Base-by-base conservation (phyloP, 2,888 invertebrate genomes). In the Orthosia incerta region DNA sequence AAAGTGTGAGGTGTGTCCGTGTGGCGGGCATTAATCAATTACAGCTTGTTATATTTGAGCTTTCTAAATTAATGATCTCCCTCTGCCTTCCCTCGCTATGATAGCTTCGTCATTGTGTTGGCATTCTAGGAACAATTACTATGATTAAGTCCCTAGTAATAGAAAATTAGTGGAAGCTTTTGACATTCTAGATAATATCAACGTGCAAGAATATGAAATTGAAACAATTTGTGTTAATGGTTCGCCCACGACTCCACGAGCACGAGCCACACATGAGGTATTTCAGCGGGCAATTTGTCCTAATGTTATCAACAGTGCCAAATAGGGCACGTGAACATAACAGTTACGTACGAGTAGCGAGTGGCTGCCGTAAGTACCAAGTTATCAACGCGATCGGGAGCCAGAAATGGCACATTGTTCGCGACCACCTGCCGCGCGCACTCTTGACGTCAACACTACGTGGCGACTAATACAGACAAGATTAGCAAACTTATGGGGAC, bases 351-450 rank as follows among this genome's bases (percentile, higher is more conserved):
- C 31, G 39, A 67, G 59, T 53, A 68, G 62, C 63, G n/a, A 56
- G 46, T 39, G 13, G 46, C 45, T 51, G 26, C 53, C 56, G 23
- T 68, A 55, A 62, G 70, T 71, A 71, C 59, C 71, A 76, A 62
- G 68, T 56, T 70, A 77, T 80, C 71, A 74, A 45, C 20, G 51
- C 69, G 83, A 82, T 82, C 80, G 46, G 66, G 51, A 69, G 64
- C 23, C 65, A 83, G 66, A 56, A 83, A 82, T 82, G 69, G 80
- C 82, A 74, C 74, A 82, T 83, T 82, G 82, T 82, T 77, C 26
- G 69, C 80, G 82, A 83, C 83, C 82, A 83, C 83, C 83, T 74
- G 77, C 69, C 31, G 69, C 68, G 80, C 18, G 62, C 26, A 9
- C 12, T 45, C 63, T 20, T 76, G 76, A 80, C 85, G 76, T 73